Base-by-base conservation (phyloP, 2,113 vertebrate genomes). In the Eurypyga helias region DNA sequence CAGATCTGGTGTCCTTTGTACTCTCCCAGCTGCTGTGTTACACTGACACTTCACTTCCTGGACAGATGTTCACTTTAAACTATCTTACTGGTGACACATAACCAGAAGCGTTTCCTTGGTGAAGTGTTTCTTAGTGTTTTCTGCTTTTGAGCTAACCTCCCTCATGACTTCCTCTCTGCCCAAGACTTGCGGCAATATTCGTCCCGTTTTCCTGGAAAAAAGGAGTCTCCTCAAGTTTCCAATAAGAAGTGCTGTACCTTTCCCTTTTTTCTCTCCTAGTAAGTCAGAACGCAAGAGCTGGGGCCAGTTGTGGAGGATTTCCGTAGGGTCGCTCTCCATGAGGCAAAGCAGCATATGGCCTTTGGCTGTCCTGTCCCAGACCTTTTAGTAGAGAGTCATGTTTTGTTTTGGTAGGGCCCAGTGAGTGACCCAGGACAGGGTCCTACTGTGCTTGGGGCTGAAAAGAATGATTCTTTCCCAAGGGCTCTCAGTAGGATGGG, bases 51-150 rank as follows among this genome's bases (percentile, higher is more conserved):
- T 61, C 49, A 23, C 41, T 75, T 92, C 41, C 82, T 45, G 31
- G 17, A 31, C 75, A 95, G 89, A 45, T 67, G 79, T 84, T 92
- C 34, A 24, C 90, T 54, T 24, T 23, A 77, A 94, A 80, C 70
- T 55, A 3, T 18, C 19, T 58, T 31, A 33, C 10, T 5, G 11
- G n/a, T 64, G 70, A 45, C n/a, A 41, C 15, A 6, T 2, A 3
- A 49, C n/a, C 78, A 58, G 14, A 76, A 72, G 23, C 3, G 1
- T 58, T 34, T 6, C 54, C 15, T n/a, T 19, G 24, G 31, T 54
- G 25, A 87, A 82, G 15, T 13, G 36, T 14, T 70, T 76, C n/a
- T 34, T 16, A 55, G 51, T 14, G 28, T 12, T 79, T 83, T 76
- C 43, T 88, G 36, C 45, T 78, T 75, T 83, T 69, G 45, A 84